Base-by-base conservation (phyloP, 2,113 vertebrate species). In the Pelobates fuscus region DNA sequence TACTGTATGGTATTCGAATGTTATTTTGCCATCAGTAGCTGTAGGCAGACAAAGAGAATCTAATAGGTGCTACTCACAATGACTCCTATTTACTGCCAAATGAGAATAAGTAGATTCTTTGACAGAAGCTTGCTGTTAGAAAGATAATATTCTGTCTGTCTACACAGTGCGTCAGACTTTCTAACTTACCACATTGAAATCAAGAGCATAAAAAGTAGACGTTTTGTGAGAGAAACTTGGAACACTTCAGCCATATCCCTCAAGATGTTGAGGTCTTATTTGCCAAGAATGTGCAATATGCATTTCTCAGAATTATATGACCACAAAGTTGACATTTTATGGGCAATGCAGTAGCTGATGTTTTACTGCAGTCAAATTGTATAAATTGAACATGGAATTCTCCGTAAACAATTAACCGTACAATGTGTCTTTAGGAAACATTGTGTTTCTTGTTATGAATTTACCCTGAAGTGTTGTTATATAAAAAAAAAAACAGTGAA, bases 201-300 rank as follows among this genome's bases (percentile, higher is more conserved):
- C 32, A 37, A 37, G 32, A 37, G 10, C 32, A 37, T 37, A 37
- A 37, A 37, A 37, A 37, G 32, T 37, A 37, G 32, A 37, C 32
- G n/a, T 37, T 37, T 37, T 37, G 32, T 37, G 32, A 37, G 32
- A 37, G 32, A 37, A 37, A 10, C 32, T 37, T 65, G 71, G 71
- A 74, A 54, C 5, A n/a, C 23, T 20, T 17, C 71, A 29, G 23
- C 20, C 18, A 58, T 46, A 66, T 44, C 32, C 49, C 24, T 67
- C 30, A 49, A 26, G 54, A 66, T 59, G 63, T 29, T 25, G n/a
- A 74, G 61, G 21, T 24, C 52, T 26, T 54, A n/a, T 26, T 23
- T 30, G 71, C 71, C 71, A 75, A 59, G 71, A 75, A 75, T 75
- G 49, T 59, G 62, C 71, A 75, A 59, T 67, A 58, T 67, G 62